Base-by-base conservation (phyloP, 2,797 vertebrate species). In the Betta splendens region DNA sequence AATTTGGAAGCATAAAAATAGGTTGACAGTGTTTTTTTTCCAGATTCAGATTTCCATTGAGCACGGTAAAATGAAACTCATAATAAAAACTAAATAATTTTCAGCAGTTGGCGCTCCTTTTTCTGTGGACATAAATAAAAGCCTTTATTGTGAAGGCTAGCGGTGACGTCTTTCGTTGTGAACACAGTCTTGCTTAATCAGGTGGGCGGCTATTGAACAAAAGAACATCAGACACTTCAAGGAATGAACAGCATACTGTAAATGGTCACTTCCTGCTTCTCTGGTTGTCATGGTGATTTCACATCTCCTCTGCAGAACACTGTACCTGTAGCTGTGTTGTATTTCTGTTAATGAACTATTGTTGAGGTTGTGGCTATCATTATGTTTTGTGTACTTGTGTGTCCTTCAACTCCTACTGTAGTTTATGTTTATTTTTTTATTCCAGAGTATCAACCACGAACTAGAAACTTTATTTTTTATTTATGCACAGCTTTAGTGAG, bases 321-420 rank as follows among this genome's bases (percentile, higher is more conserved):
- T 77, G 77, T 60, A 69, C 40, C 74, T 66, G 82, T 85, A 80
- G 70, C 77, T 72, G 60, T 82, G 74, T 70, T 56, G 75, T 79
- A 49, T 71, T 69, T 62, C 72, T 64, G 59, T 76, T 12, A 15
- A 69, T 57, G 58, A 72, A 64, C 38, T 69, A 67, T 38, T 52
- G 56, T 76, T 48, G 67, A 75, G 66, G 52, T 51, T 75, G 76
- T 81, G 53, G 81, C 84, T 88, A 84, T 85, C 64, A 39, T 22
- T 1, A 35, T 60, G 45, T 26, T n/a, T n/a, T n/a, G n/a, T n/a
- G n/a, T 22, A 51, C 55, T 47, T 3, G 44, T 47, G 25, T 40
- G 39, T 77, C 68, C 43, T 49, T 20, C 2, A 9, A 23, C 36
- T 55, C 53, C 16, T 9, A 1, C n/a, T n/a, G n/a, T n/a, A n/a